Base-by-base conservation (phyloP, 2,888 invertebrate species). In the Dynastes hyllus region DNA sequence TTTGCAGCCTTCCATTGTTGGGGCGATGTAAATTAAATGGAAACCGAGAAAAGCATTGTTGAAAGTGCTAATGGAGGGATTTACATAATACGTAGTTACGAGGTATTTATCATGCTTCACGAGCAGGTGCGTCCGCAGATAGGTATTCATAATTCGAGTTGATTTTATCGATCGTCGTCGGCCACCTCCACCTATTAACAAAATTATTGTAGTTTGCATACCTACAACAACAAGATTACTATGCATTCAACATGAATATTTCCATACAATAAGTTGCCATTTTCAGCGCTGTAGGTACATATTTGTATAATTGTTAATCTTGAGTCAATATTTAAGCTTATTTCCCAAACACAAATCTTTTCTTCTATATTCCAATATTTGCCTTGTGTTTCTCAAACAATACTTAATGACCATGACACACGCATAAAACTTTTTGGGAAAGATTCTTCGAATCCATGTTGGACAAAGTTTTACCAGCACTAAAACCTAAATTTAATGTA, bases 41-140 rank as follows among this genome's bases (percentile, higher is more conserved):
- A 58, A 58, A 40, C 71, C 32, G 37, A 58, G 58, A 22, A 71
- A 37, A 55, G 55, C 55, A 71, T 71, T 37, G 58, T 53, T 53
- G 71, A 53, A 58, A 71, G 71, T 71, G 58, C 55, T 71, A 71
- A 71, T 71, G 71, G n/a, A n/a, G n/a, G n/a, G 58, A 53, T 37
- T 71, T 71, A 55, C 71, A 71, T 71, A 55, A 53, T 71, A 32
- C n/a, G 13, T 67, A 67, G 67, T 67, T 37, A 67, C 67, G 16
- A 40, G 45, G 22, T 22, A 67, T 67, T 67, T 67, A 67, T 67
- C 45, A 67, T 67, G 45, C 45, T 16, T 45, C 16, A 22, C 67
- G 67, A 45, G 16, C 67, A 67, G 45, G 45, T 67, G 67, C 45
- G 22, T 16, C 67, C 16, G 40, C 40, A 40, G 40, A 45, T 9